phyloP scores from a whole-genome alignment of 37 sponge, comb jelly and placozoan genomes.

The Halisarca cf. caerulea region DNA sequence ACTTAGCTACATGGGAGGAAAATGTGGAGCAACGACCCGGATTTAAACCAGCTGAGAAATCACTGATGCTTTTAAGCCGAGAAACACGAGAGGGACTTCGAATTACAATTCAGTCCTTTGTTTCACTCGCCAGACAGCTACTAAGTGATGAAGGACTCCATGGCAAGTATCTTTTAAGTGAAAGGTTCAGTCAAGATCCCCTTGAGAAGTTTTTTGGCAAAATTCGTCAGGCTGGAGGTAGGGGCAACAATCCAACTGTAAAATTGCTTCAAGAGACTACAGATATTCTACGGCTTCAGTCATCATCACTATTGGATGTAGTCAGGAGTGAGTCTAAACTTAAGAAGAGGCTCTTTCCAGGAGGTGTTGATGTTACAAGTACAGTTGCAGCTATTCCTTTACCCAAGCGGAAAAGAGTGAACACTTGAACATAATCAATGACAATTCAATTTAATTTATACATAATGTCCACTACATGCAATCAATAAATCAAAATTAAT shows the following conservation, averaged over 20 bases:
- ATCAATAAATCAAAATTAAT: too few species aligned
- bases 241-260: not conserved
- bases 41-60: not conserved
- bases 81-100: constrained; percentile 18
- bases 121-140: not conserved
- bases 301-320: not conserved
- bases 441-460: too few species aligned
- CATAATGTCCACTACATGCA: too few species aligned
- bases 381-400: too few species aligned
- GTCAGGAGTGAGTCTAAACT: not conserved
- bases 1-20: constrained; percentile 31
- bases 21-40: not conserved
- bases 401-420: too few species aligned
- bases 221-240: not conserved
- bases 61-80: constrained; percentile 3
- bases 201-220: not conserved
- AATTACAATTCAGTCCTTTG: constrained; percentile 35
- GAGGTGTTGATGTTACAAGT: too few species aligned
- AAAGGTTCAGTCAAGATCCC: not conserved
- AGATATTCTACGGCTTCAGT: not conserved
- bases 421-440: too few species aligned
- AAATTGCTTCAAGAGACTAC: not conserved
- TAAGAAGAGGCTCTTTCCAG: not conserved
- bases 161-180: not conserved
- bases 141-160: not conserved